phyloP scores from a whole-genome alignment of 2,888 invertebrate genomes.

The Apotomis betuletana region DNA sequence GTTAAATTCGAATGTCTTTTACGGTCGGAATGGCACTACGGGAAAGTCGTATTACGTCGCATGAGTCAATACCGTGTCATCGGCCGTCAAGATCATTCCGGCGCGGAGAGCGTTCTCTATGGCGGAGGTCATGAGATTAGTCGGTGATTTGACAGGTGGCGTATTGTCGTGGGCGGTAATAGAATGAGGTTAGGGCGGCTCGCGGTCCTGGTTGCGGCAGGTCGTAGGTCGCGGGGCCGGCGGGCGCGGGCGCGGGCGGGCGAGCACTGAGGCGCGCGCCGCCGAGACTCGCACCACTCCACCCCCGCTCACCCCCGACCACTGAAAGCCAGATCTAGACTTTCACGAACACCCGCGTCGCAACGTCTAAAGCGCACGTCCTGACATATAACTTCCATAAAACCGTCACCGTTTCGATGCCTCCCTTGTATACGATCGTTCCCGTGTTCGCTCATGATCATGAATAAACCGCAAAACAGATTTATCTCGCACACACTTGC shows the following conservation, averaged over 20 bases:
- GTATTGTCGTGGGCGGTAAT: slow-evolving; percentile 57
- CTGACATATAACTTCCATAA: slow-evolving; percentile 42
- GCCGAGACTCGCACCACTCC: slow-evolving; percentile 59
- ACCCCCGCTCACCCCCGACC: slow-evolving; percentile 48
- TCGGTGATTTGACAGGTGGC: slow-evolving; percentile 63
- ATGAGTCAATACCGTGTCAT: slow-evolving; percentile 36
- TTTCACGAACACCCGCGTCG: slow-evolving; percentile 54
- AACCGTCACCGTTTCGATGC: slow-evolving; percentile 20
- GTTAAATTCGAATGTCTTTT: slow-evolving; percentile 7
- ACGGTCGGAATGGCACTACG: slow-evolving; percentile 11
- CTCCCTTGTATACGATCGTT: slow-evolving; percentile 20
- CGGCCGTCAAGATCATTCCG: slow-evolving; percentile 11
- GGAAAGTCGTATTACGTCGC: slow-evolving; percentile 27
- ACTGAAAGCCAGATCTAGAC: slow-evolving; percentile 59
- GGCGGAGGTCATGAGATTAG: slow-evolving; percentile 35
- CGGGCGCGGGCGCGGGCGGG: slow-evolving; percentile 80
- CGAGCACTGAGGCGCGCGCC: slow-evolving; percentile 80
- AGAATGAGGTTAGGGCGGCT: slow-evolving; percentile 72
- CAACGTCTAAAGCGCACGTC: slow-evolving; percentile 46
- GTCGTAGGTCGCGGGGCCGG: slow-evolving; percentile 69
- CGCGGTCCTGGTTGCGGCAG: slow-evolving; percentile 66
- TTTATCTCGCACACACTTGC: slow-evolving; percentile 8
- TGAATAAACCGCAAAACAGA: slow-evolving; percentile 24
- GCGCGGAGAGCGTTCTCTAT: slow-evolving; percentile 15
- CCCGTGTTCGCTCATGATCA: slow-evolving; percentile 30